Evolutionary conservation across 37 sponge, comb jelly and placozoan species (phyloP), one percentile per base, ranked within the genome.

Genomic region (Diacarnus erythraeanus): DNA sequence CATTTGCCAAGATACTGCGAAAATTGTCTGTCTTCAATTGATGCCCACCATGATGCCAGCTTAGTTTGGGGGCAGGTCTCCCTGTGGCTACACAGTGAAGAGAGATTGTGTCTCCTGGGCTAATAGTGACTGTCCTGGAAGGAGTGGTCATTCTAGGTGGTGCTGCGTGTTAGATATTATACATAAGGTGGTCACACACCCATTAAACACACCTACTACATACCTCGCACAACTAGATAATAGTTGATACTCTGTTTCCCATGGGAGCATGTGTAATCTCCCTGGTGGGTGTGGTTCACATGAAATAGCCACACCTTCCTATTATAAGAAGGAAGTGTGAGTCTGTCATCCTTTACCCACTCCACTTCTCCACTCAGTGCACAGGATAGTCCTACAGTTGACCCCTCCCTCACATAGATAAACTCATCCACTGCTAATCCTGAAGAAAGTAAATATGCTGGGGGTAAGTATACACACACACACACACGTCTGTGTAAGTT

Each of bases 261-360:
- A 25, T 21, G 21, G 2, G 80, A 54, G 58, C 80, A 79, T 4
- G 80, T 57, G 25, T 79, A 79, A 39, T 79, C 80, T 57, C 80
- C 80, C 57, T 67, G 36, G 27, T 69, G 42, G 25, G 37, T 27
- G n/a, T 30, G 30, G 31, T 22, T 35, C 15, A 69, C 59, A 6
- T 1, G 1, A 33, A 69, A 69, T 17, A 79, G 66, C 78, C 33
- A 38, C 42, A 61, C 33, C 56, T 18, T 37, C 21, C 61, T 23
- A 23, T 29, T 29, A 35, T 74, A 54, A 35, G 74, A 51, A 25
- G 74, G 9, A n/a, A 74, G 35, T 31, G 66, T 3, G 57, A 2
- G 1, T 35, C 23, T n/a, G 18, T 44, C 57, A 54, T 74, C 18
- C 42, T 54, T 74, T n/a, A 71, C 71, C 15, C 21, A 36, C 6